A percentile compares a stretch with the other conserved stretches of the same genome.
Evolutionary conservation across 1,140 invertebrate species (phyloP).

Genomic region (Caenorhabditis briggsae): DNA sequence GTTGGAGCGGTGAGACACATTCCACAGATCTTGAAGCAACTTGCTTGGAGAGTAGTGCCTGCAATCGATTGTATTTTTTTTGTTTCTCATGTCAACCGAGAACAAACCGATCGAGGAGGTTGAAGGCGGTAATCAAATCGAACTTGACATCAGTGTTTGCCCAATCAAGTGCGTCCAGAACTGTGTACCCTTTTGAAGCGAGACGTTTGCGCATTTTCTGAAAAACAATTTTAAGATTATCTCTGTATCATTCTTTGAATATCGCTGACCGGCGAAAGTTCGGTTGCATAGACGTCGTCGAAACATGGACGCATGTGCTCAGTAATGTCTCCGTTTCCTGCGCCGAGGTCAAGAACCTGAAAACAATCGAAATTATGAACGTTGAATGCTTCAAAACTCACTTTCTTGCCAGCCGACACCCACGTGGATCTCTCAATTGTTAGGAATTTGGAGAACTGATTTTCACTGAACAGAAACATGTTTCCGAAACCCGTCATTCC

Average conservation of each 20-base stretch:
- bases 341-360: constrained; percentile 87
- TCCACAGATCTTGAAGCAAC: constrained; percentile 81
- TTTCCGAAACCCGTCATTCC: constrained; percentile 88
- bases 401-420: constrained; percentile 65
- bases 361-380: constrained; percentile 69
- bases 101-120: constrained; percentile 86
- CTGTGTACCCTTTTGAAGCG: constrained; percentile 80
- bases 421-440: constrained; percentile 67
- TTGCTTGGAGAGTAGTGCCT: constrained; percentile 85
- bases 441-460: constrained; percentile 84
- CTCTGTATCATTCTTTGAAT: background rate
- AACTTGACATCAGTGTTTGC: constrained; percentile 81
- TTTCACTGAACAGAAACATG: constrained; percentile 90
- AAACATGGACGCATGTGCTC: constrained; percentile 83
- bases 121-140: constrained; percentile 88
- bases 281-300: constrained; percentile 85
- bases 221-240: constrained; percentile 27
- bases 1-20: constrained; percentile 72
- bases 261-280: constrained; percentile 83
- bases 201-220: constrained; percentile 75
- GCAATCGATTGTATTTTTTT: background rate
- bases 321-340: constrained; percentile 91
- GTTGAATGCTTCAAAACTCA: background rate
- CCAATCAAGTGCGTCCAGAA: constrained; percentile 87
- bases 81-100: background rate